Base-by-base conservation (phyloP, 2,888 invertebrate species). In the Thereva unica region DNA sequence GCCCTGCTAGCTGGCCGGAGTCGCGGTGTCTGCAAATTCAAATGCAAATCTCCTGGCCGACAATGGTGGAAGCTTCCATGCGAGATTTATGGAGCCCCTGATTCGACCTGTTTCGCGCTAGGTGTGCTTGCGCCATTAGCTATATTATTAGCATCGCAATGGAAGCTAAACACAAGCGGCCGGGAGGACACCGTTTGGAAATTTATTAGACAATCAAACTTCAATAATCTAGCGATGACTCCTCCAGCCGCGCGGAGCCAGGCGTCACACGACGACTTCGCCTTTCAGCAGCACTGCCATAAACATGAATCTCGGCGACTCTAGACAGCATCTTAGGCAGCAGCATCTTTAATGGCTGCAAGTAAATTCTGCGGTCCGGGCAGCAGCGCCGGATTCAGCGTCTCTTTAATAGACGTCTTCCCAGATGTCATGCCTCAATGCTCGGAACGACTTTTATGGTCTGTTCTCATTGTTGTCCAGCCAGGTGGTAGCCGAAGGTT, bases 21-120 rank as follows among this genome's bases (percentile, higher is more conserved):
- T 45, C 40, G 42, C 34, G 59, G 34, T 45, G 49, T 49, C 59
- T 56, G 59, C 59, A 59, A 59, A 59, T 59, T 59, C 59, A 59
- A 59, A 59, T 59, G 59, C 59, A 59, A 59, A 59, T 59, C 10
- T 59, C 59, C 49, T 49, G 7, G 9, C 7, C 49, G 42, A 37
- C 8, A 56, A 35, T 56, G 56, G 34, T 34, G 10, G 56, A 44
- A 56, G 44, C 59, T 59, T 59, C 49, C 59, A 55, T 47, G 37
- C 35, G 4, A 59, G 59, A 59, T 59, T 59, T 59, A 59, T 59
- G 59, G 59, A 38, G 59, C 45, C 59, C 59, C 23, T 23, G 49
- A 49, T 59, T 38, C 37, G 59, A 59, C 49, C 38, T 35, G 47
- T 37, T 47, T 23, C n/a, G n/a, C 9, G 47, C 5, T 10, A 12